These are phyloP conservation scores for Penelope pileata DNA, from an alignment of 2,113 vertebrate species.

Conservation along the genomic window DNA sequence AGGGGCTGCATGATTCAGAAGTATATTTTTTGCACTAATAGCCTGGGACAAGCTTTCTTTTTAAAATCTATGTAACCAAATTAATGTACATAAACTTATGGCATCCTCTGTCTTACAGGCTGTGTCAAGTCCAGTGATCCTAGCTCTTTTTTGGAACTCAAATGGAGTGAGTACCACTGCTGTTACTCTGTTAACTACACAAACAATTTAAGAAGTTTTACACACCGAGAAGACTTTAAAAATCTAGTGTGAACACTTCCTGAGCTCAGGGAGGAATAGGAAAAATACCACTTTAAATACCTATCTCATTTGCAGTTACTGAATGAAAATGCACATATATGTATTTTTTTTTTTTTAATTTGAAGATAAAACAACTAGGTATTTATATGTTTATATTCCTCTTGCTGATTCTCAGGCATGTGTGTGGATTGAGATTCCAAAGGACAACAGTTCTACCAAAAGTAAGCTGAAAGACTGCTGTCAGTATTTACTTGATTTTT, in stretches of 20 bases:
- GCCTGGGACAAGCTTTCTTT: not conserved
- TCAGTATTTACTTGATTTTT: not conserved
- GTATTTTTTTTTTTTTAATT: not conserved
- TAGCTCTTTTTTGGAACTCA: not conserved
- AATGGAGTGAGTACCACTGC: not conserved
- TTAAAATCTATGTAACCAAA: not conserved
- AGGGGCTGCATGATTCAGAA: not conserved
- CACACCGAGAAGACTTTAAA: not conserved
- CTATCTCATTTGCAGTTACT: not conserved
- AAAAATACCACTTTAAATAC: not conserved
- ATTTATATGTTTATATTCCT: not conserved
- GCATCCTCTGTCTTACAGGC: not conserved
- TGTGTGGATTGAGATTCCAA: not conserved
- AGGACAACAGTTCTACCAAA: not conserved
- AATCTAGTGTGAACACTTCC: not conserved
- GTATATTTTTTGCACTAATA: not conserved
- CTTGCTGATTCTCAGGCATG: not conserved
- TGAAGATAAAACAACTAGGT: not conserved
- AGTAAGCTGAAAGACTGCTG: not conserved
- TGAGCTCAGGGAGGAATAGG: fast-evolving
- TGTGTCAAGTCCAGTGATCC: not conserved
- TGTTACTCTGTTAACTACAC: not conserved
- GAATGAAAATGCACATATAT: not conserved
- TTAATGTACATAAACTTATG: not conserved
- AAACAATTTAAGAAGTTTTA: not conserved